Percentiles rank a stretch among this genome's conserved stretches.
These are phyloP conservation scores for Mobula birostris DNA, from an alignment of 2,113 vertebrate genomes.

Conservation along the genomic window DNA sequence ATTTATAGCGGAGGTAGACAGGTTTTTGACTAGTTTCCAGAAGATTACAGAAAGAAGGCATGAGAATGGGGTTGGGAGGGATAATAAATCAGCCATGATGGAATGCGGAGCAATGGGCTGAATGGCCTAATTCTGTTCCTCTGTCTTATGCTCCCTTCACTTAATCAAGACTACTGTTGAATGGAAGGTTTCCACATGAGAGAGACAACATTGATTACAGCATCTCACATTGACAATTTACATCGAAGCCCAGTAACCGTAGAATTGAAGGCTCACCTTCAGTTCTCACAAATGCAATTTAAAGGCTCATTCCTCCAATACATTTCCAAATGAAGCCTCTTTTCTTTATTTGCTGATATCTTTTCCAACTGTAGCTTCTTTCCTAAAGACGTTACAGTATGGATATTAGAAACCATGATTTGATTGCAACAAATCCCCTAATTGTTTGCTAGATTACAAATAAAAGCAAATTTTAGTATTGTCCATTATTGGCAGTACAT, in stretches of 20 bases:
- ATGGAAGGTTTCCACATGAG: neutral
- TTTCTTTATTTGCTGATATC: neutral
- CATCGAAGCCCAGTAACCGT: neutral
- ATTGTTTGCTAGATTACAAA: neutral
- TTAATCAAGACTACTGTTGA: neutral
- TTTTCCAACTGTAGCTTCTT: neutral
- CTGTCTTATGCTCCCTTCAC: too few relatives aligned
- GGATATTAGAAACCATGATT: neutral
- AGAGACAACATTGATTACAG: neutral
- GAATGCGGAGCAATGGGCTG: too few relatives aligned
- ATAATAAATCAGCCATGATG: too few relatives aligned
- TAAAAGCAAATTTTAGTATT: neutral
- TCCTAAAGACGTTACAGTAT: neutral
- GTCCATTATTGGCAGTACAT: neutral
- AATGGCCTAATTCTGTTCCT: too few relatives aligned
- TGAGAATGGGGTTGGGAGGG: too few relatives aligned
- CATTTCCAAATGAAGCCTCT: neutral
- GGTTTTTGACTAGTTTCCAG: too few relatives aligned
- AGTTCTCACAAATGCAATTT: neutral
- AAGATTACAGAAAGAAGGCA: too few relatives aligned
- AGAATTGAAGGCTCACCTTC: neutral
- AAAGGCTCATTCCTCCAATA: neutral
- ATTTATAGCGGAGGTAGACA: too few relatives aligned
- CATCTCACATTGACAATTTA: neutral
- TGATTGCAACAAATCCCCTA: neutral